Evolutionary conservation across 2,113 vertebrate species (phyloP), one percentile per base, ranked within the genome.

Genomic region (Empidonax traillii): DNA sequence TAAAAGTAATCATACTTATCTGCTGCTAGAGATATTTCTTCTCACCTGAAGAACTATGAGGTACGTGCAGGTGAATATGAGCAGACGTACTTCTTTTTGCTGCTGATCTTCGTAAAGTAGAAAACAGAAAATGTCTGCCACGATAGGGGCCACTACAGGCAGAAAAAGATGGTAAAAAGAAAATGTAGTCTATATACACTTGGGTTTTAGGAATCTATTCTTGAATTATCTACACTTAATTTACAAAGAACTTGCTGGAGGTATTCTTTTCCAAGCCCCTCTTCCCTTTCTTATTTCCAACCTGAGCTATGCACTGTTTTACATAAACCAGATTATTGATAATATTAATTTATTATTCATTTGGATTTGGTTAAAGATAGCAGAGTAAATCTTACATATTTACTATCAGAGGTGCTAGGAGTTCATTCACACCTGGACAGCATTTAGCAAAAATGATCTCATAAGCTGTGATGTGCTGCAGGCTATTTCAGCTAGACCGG

Each of bases 1-100:
- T 97, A 90, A 96, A 97, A 95, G 84, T 76, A 96, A 94, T 39
- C 76, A 90, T 63, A 43, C 31, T 72, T 76, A 47, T 21, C 46
- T 51, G 14, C 30, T 81, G 17, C 39, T 84, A 62, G 47, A 77
- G 85, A 53, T 31, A 77, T 63, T 80, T 92, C 43, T 90, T 94
- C 87, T 88, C 59, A 96, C 76, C 33, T 73, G 30, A 93, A 44
- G 46, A 85, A 21, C 44, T 63, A 15, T 78, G n/a, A 76, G 4
- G 5, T 61, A 15, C 19, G 7, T 66, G 8, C 4, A n/a, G 21
- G 12, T 82, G 65, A 75, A 20, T 62, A 58, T 35, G 17, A 47
- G 59, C 21, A 39, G 33, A 55, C 1, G 9, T 31, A 39, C 10
- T n/a, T 83, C 13, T 63, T 31, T 61, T 31, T 90, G 43, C 9